Percentiles rank a stretch among this genome's conserved stretches.
phyloP scores from a whole-genome alignment of 2,113 vertebrate genomes.

The Brienomyrus brachyistius region DNA sequence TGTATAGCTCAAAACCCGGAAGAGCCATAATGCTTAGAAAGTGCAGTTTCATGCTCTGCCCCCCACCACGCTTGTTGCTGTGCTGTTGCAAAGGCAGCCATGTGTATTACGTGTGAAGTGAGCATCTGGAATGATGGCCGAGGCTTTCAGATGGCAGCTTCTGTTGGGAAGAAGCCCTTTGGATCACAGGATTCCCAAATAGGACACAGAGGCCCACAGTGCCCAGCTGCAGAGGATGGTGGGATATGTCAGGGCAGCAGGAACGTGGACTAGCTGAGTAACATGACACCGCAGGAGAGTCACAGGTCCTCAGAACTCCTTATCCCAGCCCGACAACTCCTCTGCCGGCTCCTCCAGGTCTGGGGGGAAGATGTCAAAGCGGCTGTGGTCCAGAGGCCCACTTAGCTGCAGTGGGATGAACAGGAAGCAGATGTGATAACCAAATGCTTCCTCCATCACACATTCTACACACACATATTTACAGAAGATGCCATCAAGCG shows the following conservation, averaged over 20 bases:
- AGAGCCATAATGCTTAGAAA: background rate
- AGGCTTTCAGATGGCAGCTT: background rate
- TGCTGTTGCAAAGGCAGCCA: background rate
- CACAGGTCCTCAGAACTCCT: conserved; percentile 52
- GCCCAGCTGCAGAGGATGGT: background rate
- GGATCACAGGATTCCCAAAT: background rate
- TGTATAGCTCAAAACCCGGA: background rate
- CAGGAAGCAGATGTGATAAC: background rate
- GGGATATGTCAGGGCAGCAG: background rate
- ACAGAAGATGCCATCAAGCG: background rate
- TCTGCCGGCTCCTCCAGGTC: conserved; percentile 57
- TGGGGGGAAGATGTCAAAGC: conserved; percentile 63
- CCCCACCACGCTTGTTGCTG: background rate
- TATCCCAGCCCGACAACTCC: conserved; percentile 65
- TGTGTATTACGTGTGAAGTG: background rate
- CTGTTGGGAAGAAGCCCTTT: background rate
- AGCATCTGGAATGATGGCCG: background rate
- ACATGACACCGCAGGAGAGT: background rate
- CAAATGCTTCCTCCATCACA: background rate
- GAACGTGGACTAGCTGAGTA: background rate
- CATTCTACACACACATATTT: background rate
- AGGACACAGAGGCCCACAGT: background rate
- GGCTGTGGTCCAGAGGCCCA: conserved; percentile 61
- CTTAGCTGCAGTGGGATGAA: conserved; percentile 43
- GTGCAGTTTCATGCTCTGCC: background rate